Evolutionary conservation across 2,113 vertebrate species (phyloP).

Genomic region (Corythornis vintsioides): DNA sequence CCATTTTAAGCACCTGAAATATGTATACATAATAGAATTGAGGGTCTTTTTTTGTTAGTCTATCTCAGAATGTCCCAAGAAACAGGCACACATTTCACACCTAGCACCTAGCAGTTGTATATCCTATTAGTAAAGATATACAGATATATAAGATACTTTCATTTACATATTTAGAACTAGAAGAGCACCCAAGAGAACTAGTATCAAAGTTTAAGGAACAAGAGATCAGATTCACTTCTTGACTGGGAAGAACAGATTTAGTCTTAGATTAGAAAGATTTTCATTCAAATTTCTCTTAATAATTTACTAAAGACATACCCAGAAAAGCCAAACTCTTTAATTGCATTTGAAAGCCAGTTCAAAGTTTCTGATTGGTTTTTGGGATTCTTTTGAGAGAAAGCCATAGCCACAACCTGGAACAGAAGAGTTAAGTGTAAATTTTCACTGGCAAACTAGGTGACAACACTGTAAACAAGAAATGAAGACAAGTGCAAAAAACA

Average conservation of each 20-base stretch:
- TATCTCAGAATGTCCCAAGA: neutral
- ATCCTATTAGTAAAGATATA: neutral
- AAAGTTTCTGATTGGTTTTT: constrained; percentile 97
- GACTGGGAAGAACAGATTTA: neutral
- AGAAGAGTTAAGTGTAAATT: neutral
- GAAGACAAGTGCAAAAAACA: neutral
- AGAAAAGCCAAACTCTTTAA: constrained; percentile 98
- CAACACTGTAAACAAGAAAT: neutral
- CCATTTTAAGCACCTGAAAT: neutral
- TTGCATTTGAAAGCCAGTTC: constrained; percentile 95
- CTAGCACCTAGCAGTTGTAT: neutral
- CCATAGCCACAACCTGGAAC: constrained; percentile 89
- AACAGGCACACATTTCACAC: neutral
- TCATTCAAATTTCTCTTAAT: neutral
- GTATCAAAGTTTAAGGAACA: neutral
- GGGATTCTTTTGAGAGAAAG: constrained; percentile 97
- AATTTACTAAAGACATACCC: constrained; percentile 80
- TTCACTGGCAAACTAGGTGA: neutral
- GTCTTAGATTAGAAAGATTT: neutral
- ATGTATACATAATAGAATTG: neutral
- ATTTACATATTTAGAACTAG: neutral
- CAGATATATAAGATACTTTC: neutral
- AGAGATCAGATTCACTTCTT: neutral
- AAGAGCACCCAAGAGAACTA: neutral
- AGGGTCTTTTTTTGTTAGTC: neutral